Conservation (phyloP, 2,888 invertebrate genomes). For the Nephrotoma appendiculata region DNA sequence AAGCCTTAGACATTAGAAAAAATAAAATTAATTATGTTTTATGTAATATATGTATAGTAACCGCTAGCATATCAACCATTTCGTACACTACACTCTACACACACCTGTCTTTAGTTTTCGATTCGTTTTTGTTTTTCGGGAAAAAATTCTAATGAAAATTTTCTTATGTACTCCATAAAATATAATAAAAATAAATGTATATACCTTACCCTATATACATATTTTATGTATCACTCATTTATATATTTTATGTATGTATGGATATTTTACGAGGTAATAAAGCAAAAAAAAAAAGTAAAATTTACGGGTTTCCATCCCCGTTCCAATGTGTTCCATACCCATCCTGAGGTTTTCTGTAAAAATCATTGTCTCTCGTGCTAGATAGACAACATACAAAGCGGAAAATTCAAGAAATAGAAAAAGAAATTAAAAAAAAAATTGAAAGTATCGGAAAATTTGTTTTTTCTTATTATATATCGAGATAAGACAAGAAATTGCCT, state of each 20-base stretch:
- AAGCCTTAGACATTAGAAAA: background rate
- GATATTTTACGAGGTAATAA: slow-evolving; percentile 2
- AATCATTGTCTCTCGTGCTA: background rate
- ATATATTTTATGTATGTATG: background rate
- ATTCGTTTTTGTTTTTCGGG: background rate
- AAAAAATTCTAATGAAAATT: background rate
- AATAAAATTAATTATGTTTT: background rate
- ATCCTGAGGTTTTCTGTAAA: background rate
- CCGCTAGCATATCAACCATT: background rate
- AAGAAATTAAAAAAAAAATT: no score
- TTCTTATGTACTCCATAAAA: background rate
- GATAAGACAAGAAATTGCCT: no score
- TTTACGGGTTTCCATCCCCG: background rate
- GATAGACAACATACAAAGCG: no score
- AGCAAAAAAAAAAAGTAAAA: background rate
- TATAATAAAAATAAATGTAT: background rate
- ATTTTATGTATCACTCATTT: background rate
- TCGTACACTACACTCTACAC: background rate
- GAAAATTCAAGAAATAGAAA: no score
- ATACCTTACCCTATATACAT: background rate
- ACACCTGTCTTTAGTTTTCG: background rate
- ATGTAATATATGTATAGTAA: background rate
- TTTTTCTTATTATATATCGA: no score
- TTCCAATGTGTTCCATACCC: background rate
- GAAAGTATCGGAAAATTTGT: no score